Evolutionary conservation across 2,888 invertebrate species (phyloP).

Genomic region (Prosopocoilus inquinatus): DNA sequence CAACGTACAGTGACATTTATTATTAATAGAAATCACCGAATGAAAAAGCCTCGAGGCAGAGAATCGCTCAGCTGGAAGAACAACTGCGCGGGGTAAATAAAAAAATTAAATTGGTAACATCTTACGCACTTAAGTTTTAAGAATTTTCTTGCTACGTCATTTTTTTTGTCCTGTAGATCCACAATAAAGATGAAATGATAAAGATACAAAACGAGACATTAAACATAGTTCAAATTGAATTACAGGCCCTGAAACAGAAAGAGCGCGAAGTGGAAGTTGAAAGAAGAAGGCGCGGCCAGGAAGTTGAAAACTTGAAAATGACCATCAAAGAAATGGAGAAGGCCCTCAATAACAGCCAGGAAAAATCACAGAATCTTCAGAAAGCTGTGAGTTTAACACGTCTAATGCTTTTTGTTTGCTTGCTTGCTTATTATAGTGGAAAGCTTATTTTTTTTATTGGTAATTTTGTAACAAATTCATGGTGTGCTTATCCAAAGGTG

Average conservation of each 20-base stretch:
- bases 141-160: no score
- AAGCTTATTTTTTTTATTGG: no score
- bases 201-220: slow-evolving; percentile 32
- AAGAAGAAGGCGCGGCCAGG: slow-evolving; percentile 32
- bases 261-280: slow-evolving; percentile 33
- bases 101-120: slow-evolving; percentile 3
- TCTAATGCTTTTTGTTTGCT: background rate
- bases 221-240: slow-evolving; percentile 32
- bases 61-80: slow-evolving; percentile 27
- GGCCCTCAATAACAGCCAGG: slow-evolving; percentile 37
- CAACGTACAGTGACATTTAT: background rate
- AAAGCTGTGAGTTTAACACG: slow-evolving; percentile 40
- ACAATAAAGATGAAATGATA: slow-evolving; percentile 34
- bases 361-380: slow-evolving; percentile 41
- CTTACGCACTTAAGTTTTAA: background rate
- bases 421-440: background rate
- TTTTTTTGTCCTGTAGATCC: slow-evolving; percentile 23
- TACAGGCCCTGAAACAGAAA: slow-evolving; percentile 30
- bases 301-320: slow-evolving; percentile 38
- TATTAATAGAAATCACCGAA: slow-evolving; percentile 22
- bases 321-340: slow-evolving; percentile 40
- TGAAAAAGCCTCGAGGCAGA: slow-evolving; percentile 24
- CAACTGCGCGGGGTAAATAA: slow-evolving; percentile 24
- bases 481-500: slow-evolving; percentile 33
- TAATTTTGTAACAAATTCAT: no score